These are phyloP conservation scores for Acanthurus leucopareius DNA, from an alignment of 2,797 vertebrate genomes.

Conservation along the genomic window DNA sequence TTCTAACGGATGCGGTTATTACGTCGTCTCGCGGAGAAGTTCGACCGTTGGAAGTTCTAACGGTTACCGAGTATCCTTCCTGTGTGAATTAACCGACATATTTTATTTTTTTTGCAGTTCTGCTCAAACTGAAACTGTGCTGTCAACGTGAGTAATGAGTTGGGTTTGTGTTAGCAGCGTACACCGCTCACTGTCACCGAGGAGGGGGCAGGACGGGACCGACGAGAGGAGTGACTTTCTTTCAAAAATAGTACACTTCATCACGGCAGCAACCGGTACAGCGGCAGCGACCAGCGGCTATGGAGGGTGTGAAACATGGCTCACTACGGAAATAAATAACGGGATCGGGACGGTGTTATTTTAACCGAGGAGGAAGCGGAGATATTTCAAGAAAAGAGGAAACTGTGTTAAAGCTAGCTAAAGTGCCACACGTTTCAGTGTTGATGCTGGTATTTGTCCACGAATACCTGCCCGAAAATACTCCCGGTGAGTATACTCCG, in stretches of 20 bases:
- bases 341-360: conserved; percentile 31
- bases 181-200: conserved; percentile 21
- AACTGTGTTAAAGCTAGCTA: neutral
- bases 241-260: conserved; percentile 69
- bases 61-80: too few species aligned
- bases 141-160: neutral
- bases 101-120: too few species aligned
- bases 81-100: neutral
- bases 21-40: neutral
- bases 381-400: neutral
- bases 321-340: conserved; percentile 67
- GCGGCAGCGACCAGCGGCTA: conserved; percentile 10
- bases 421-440: conserved; percentile 59
- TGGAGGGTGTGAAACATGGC: conserved; percentile 50
- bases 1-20: neutral
- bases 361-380: conserved; percentile 17
- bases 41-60: neutral
- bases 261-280: conserved; percentile 35
- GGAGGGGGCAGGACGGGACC: conserved; percentile 47
- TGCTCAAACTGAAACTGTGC: neutral
- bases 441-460: conserved; percentile 71
- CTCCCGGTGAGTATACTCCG: conserved; percentile 72
- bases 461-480: conserved; percentile 76
- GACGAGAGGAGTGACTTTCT: conserved; percentile 74
- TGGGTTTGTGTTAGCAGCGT: conserved; percentile 7